Conservation (phyloP, 2,888 invertebrate genomes). For the Aspidapion aeneum region DNA sequence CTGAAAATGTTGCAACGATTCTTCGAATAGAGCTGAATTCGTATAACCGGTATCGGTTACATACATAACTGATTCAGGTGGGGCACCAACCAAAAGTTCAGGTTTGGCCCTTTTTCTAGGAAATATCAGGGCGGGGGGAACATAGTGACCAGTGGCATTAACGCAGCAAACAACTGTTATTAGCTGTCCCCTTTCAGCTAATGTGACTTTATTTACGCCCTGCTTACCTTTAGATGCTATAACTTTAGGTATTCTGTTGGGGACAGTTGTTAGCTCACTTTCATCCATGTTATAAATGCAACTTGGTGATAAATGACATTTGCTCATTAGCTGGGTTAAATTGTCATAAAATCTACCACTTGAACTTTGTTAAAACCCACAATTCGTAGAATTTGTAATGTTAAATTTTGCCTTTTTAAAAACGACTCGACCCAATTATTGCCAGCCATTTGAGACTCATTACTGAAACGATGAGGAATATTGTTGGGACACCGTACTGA, state of each 20-base stretch:
- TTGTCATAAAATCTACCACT: slow-evolving; percentile 13
- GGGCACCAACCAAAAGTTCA: background rate
- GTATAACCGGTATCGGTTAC: background rate
- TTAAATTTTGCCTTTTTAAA: slow-evolving; percentile 7
- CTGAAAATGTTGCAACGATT: background rate
- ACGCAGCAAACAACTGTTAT: background rate
- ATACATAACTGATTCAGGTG: background rate
- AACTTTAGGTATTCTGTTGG: background rate
- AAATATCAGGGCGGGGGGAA: background rate
- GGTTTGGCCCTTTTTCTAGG: background rate
- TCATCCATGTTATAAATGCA: background rate
- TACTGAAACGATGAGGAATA: slow-evolving; percentile 8
- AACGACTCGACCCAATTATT: slow-evolving; percentile 12
- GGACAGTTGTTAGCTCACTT: background rate
- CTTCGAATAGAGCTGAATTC: background rate
- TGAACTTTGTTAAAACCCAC: slow-evolving; percentile 18
- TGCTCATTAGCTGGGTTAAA: background rate
- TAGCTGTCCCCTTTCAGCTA: background rate
- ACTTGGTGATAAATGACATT: background rate
- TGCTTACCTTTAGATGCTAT: background rate
- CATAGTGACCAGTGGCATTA: too few relatives aligned
- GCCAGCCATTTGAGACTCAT: background rate
- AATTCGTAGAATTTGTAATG: slow-evolving; percentile 13
- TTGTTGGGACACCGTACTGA: slow-evolving; percentile 9
- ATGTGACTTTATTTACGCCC: background rate